Base-by-base conservation (phyloP, 2,888 invertebrate genomes). In the Scaptomyza cyrtandrae region DNA sequence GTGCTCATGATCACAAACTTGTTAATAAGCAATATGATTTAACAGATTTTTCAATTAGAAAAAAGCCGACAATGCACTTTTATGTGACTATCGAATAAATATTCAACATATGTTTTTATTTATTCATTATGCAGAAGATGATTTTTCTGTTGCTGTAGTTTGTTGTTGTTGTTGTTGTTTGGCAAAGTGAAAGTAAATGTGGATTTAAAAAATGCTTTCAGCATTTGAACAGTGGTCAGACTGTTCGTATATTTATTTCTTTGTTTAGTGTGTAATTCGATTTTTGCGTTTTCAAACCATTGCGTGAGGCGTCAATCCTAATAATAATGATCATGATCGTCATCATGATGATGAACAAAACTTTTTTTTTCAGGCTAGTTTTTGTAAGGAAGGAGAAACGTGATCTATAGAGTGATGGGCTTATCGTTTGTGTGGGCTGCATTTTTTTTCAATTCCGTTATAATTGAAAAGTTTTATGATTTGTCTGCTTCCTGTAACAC, bases 41-140 rank as follows among this genome's bases (percentile, higher is more conserved):
- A 57, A 67, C 71, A 65, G 62, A 64, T 85, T 85, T 78, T 82
- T 82, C 83, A 86, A 85, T 82, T 85, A 69, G 64, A 61, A 60
- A 61, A 69, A 46, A 62, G 44, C 44, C 46, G 45, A 44, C 46
- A 57, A 33, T 61, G 69, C 68, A 45, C 16, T 16, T 52, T 64
- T 19, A 43, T 29, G 24, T 29, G 37, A 14, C 35, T 33, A 53
- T 43, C 50, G 52, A 68, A 61, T 59, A 56, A 13, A 6, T 39
- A 11, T 55, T 64, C 64, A 45, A 37, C 54, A 66, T 52, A 69
- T 60, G 71, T 59, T 72, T 29, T 29, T 29, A 29, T 29, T 29
- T 62, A 80, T 75, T 75, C 71, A 65, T 78, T 82, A 85, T 82
- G 80, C 82, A 85, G 72, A 85, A 80, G 78, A 58, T 73, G 62